A percentile compares a stretch with the other conserved stretches of the same genome.
Evolutionary conservation across 2,113 vertebrate species (phyloP).

Genomic region (Actenoides lindsayi): DNA sequence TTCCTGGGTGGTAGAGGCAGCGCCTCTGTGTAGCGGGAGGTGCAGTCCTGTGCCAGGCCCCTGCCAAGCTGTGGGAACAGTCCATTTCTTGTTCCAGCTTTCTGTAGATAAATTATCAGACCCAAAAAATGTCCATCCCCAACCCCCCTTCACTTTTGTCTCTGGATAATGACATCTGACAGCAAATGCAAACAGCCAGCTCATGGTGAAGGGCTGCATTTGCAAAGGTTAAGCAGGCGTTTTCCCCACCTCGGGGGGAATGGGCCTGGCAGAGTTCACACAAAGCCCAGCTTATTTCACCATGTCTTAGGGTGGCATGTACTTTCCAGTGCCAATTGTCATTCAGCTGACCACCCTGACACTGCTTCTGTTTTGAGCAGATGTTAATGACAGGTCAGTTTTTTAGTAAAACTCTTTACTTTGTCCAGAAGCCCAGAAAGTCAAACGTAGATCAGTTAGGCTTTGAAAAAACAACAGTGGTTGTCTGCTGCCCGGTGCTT

Average conservation of each 20-base stretch:
- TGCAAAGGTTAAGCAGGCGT: not conserved
- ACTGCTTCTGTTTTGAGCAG: not conserved
- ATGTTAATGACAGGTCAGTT: not conserved
- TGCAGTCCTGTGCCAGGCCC: not conserved
- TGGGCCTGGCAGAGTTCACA: not conserved
- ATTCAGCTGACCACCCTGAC: not conserved
- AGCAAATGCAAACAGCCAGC: not conserved
- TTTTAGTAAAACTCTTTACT: not conserved
- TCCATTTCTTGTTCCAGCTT: not conserved
- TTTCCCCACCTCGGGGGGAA: not conserved
- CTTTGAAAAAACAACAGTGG: not conserved
- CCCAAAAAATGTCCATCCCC: not conserved
- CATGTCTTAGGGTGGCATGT: not conserved
- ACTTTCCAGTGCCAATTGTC: not conserved
- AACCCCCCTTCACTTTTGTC: not conserved
- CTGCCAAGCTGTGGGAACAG: not conserved
- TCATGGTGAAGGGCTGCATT: not conserved
- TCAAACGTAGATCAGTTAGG: not conserved
- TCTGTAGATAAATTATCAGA: not conserved
- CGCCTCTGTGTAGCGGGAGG: not conserved
- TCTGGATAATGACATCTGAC: not conserved
- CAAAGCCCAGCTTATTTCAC: not conserved
- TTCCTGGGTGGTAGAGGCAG: accelerated
- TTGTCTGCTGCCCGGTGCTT: not conserved
- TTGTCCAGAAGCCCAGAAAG: not conserved